Base-by-base conservation (phyloP, 2,797 vertebrate genomes). In the Gallinago solitaria region DNA sequence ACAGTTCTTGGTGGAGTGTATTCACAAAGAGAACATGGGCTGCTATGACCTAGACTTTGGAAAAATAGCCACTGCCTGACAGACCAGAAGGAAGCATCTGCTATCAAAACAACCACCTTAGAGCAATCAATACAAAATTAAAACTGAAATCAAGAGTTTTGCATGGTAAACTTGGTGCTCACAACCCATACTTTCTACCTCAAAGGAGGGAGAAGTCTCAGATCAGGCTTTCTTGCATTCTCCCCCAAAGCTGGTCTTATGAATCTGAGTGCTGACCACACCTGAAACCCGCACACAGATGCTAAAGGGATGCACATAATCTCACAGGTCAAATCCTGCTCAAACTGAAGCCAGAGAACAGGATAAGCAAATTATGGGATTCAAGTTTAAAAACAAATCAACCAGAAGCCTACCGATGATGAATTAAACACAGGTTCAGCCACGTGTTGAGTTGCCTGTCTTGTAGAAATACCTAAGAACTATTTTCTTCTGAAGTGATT, bases 271-370 rank as follows among this genome's bases (percentile, higher is more conserved):
- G 23, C 23, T 90, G 47, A 76, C 27, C n/a, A 73, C 54, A 60
- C n/a, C 33, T 5, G 18, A 68, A 93, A 83, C 41, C 23, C 41
- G 32, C 57, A 75, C 25, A 50, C 4, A 87, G 47, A 76, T 45
- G 87, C n/a, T 77, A 24, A 45, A 77, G 45, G 61, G 30, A 80
- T 68, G 32, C 5, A 28, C 41, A 33, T 48, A 54, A 77, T 43
- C 67, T 57, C 80, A 71, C 25, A 75, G 48, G 76, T 70, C 50
- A 95, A 93, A 88, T 65, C 51, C 50, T 82, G 28, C 63, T 82
- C 35, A 85, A 50, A 84, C 27, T 51, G 67, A 70, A 94, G 59
- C 24, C 87, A 77, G n/a, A 20, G 43, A 84, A 74, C 15, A 73
- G 21, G 21, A 79, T 28, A 88, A 92, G 43, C 24, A 92, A 89